Evolutionary conservation across 2,888 invertebrate genomes (phyloP), one percentile per base, ranked within the genome.

Genomic region (Drosophila sordidula): DNA sequence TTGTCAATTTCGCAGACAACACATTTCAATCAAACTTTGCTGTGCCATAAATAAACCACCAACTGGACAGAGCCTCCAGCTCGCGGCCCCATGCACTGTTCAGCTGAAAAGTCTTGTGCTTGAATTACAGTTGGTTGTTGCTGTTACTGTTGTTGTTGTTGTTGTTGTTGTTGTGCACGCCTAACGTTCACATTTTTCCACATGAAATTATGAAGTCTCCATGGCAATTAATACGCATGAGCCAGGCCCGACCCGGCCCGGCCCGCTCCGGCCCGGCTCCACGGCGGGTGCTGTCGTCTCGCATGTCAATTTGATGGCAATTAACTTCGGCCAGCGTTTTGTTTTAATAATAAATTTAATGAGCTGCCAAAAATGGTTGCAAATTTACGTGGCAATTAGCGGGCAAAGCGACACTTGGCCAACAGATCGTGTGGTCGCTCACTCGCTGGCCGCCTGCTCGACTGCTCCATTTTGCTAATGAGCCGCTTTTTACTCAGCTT

Each of bases 291-390:
- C 73, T 86, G 86, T 75, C 76, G 80, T 84, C 84, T 83, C 85
- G 85, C 80, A 85, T 89, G 89, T 90, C 89, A 89, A 89, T 87
- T 90, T 80, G 80, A 84, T 76, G 84, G 84, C 89, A 89, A 90
- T 90, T 89, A 90, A 87, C 68, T 74, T 67, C 61, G 58, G 61
- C 59, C 54, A 62, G 70, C 74, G 67, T 83, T 86, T 88, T 79
- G 75, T 82, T 85, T 88, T 85, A 80, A 85, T 83, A 75, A 79
- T 73, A 84, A 88, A 89, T 83, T 87, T 89, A 89, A 89, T 90
- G 89, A 90, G 89, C 89, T 87, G 87, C 89, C 90, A 89, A 90
- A 89, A 89, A 89, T 85, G 89, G 89, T 82, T 85, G 82, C 85
- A 83, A 87, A 87, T 85, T 85, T 85, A 87, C 87, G 85, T 86